Evolutionary conservation across 2,797 vertebrate species (phyloP), one percentile per base, ranked within the genome.

Genomic region (Lepilemur ruficaudatus): DNA sequence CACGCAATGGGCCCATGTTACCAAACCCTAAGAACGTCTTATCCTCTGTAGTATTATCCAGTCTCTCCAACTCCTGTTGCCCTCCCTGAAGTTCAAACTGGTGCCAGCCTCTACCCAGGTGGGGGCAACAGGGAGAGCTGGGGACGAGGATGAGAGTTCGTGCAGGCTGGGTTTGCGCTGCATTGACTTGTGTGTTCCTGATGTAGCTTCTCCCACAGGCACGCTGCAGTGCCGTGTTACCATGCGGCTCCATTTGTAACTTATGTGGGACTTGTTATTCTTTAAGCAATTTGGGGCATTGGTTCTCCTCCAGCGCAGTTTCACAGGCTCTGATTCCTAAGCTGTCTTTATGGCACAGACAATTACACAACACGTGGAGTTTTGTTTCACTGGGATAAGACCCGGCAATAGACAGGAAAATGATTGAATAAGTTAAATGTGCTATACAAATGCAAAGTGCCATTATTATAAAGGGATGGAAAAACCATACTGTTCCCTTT

Each of bases 351-450:
- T 22, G 75, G 90, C 76, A 61, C 43, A 89, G 87, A 92, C 86
- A 96, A 83, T 88, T 82, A 79, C 32, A 55, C 38, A 93, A 92
- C 65, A 76, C 90, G 76, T 48, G 83, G 67, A 75, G 95, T 89
- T 97, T 92, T 91, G 93, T 94, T 95, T 95, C 73, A 46, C n/a
- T 82, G 61, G 94, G 92, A 73, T 55, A 93, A 94, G 89, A 76
- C 59, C 32, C 52, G 55, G 83, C 80, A 38, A 38, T 6, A 81
- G 89, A 67, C 81, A 61, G 35, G 87, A 92, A 93, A 69, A 87
- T 43, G 61, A 35, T 78, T 4, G 67, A 81, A 38, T 69, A 75
- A 4, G 38, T 67, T 50, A 69, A 78, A 79, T 73, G 75, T 50
- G 72, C 92, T 80, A 50, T 88, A 81, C 69, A 82, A 91, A 93